Conservation (phyloP, 2,113 vertebrate species). For the Clarias gariepinus region DNA sequence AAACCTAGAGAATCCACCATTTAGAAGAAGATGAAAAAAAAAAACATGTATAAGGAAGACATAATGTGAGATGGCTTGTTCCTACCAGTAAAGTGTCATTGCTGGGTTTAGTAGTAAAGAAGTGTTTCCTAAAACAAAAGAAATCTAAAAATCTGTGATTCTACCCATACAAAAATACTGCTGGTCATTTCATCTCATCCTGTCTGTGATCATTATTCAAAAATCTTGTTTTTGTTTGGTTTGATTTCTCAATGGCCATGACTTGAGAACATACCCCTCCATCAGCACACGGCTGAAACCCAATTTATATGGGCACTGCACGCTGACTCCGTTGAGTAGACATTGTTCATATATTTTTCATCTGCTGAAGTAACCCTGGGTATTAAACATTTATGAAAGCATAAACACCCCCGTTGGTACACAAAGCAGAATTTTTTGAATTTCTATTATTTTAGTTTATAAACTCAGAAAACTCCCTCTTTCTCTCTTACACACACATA, state of each 20-base stretch:
- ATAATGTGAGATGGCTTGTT: background rate
- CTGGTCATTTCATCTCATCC: background rate
- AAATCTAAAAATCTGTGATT: background rate
- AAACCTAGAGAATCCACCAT: conserved; percentile 59
- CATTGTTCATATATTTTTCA: conserved; percentile 38
- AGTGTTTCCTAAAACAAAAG: background rate
- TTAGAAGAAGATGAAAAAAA: conserved; percentile 20
- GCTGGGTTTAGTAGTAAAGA: background rate
- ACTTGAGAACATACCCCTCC: conserved; percentile 18
- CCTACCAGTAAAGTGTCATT: background rate
- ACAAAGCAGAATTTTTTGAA: conserved; percentile 48
- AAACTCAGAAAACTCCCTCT: conserved; percentile 37
- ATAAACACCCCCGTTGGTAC: conserved; percentile 58
- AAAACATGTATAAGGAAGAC: background rate
- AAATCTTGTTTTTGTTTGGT: background rate
- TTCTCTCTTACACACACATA: conserved; percentile 39
- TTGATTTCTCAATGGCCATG: background rate
- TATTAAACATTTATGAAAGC: conserved; percentile 56
- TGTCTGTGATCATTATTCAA: background rate
- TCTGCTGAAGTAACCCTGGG: conserved; percentile 42
- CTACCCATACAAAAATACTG: background rate
- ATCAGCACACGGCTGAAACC: background rate
- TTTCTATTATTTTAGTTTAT: conserved; percentile 44
- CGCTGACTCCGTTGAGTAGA: conserved; percentile 4
- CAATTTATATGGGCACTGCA: conserved; percentile 25